Evolutionary conservation across 1,140 invertebrate species (phyloP).

Genomic region (Neuroterus valhalla): DNA sequence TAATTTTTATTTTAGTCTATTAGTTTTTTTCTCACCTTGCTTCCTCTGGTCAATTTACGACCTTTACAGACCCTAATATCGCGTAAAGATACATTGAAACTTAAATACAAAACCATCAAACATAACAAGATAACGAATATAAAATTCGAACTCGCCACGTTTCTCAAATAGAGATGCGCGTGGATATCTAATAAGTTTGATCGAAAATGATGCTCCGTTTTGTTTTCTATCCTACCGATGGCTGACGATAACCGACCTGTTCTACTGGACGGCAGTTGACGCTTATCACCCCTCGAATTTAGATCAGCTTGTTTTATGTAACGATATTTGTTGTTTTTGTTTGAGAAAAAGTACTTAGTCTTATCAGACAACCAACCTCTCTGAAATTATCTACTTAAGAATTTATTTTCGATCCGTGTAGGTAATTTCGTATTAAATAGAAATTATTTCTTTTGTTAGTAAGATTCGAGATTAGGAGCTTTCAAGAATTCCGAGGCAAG

Average conservation of each 20-base stretch:
- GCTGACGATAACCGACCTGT: constrained; percentile 4
- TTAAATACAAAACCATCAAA: constrained; percentile 67
- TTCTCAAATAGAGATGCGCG: not conserved
- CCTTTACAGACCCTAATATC: constrained; percentile 36
- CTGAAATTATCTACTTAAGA: not conserved
- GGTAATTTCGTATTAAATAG: not conserved
- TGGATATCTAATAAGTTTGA: not conserved
- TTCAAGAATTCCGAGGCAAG: not conserved
- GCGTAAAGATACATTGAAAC: constrained; percentile 55
- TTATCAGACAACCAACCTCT: not conserved
- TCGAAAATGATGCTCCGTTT: too few species aligned
- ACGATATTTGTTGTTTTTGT: not conserved
- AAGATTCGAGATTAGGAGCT: not conserved
- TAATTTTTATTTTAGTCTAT: constrained; percentile 3
- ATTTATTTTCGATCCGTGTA: constrained; percentile 7
- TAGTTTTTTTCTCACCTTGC: constrained; percentile 9
- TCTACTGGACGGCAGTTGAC: constrained; percentile 4
- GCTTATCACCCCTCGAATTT: not conserved
- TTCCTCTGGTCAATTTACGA: constrained; percentile 10
- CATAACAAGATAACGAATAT: constrained; percentile 58
- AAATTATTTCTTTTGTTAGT: constrained; percentile 2
- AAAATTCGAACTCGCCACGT: constrained; percentile 50
- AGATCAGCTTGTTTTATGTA: not conserved
- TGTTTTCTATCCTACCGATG: not conserved
- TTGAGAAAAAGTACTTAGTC: not conserved